A percentile compares a stretch with the other conserved stretches of the same genome.
Conservation (phyloP, 2,888 invertebrate species). For the Sinodicranocentrus sp. region DNA sequence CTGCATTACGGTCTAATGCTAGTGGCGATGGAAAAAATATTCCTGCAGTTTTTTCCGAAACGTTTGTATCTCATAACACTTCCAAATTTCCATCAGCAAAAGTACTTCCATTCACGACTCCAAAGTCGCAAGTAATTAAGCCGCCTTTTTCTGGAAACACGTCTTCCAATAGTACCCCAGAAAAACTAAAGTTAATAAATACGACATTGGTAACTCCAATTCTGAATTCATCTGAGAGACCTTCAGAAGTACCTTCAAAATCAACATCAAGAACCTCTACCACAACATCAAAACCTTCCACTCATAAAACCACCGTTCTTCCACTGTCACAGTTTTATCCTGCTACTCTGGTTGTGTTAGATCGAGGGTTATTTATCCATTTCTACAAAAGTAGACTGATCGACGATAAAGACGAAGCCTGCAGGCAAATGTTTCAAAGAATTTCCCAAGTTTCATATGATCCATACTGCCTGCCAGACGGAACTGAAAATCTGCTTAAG, state of each 20-base stretch:
- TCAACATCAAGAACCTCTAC: constrained; percentile 38
- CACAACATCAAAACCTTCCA: constrained; percentile 20
- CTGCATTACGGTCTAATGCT: too few relatives aligned
- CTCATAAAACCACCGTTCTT: too few relatives aligned
- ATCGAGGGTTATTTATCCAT: constrained; percentile 91
- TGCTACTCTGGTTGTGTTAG: constrained; percentile 92
- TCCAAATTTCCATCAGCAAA: not conserved
- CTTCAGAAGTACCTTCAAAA: constrained; percentile 21
- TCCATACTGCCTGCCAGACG: constrained; percentile 87
- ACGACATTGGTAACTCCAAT: not conserved
- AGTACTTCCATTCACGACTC: not conserved
- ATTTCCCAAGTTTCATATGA: constrained; percentile 91
- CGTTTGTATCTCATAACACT: not conserved
- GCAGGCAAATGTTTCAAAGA: constrained; percentile 91
- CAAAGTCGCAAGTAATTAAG: not conserved
- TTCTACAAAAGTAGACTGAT: constrained; percentile 90
- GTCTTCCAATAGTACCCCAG: not conserved
- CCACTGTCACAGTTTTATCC: constrained; percentile 78
- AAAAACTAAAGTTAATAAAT: constrained; percentile 10
- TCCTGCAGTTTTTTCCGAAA: constrained; percentile 3
- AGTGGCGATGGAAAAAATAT: too few relatives aligned
- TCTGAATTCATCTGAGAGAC: constrained; percentile 9
- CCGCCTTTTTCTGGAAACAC: not conserved
- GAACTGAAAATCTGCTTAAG: constrained; percentile 88
- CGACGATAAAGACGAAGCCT: constrained; percentile 84